Percentiles rank a stretch among this genome's conserved stretches.
phyloP scores from a whole-genome alignment of 2,888 invertebrate species.

The Cosmorhoe ocellata region DNA sequence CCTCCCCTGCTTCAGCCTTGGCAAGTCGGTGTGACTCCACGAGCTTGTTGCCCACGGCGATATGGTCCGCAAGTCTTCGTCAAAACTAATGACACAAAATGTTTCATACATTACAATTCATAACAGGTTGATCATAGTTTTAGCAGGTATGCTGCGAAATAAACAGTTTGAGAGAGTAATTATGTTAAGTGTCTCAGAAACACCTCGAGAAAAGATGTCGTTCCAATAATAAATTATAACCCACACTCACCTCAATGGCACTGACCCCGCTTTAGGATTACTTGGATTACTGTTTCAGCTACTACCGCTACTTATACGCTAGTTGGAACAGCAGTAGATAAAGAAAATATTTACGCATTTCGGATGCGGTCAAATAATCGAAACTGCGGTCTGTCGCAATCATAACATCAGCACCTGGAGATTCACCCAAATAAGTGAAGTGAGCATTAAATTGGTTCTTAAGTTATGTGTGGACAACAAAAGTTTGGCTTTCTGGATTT shows the following conservation, averaged over 20 bases:
- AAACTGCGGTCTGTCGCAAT: constrained; percentile 7
- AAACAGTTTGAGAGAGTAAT: no score
- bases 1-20: constrained; percentile 87
- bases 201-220: no score
- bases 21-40: constrained; percentile 91
- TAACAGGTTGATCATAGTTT: no score
- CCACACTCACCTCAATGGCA: constrained; percentile 19
- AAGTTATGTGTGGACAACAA: no score
- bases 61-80: constrained; percentile 86
- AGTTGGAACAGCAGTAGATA: constrained; percentile 14
- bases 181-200: no score
- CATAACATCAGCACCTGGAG: constrained; percentile 2
- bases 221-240: no score
- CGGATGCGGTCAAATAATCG: background rate
- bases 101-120: constrained; percentile 25
- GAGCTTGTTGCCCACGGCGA: constrained; percentile 89
- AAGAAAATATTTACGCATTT: constrained; percentile 1
- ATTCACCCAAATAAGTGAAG: constrained; percentile 5
- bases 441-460: background rate
- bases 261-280: constrained; percentile 22
- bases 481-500: background rate
- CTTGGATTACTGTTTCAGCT: constrained; percentile 3
- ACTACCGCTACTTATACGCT: constrained; percentile 7
- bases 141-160: no score
- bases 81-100: constrained; percentile 67